Conservation (phyloP, 1,140 invertebrate species). For the Hypsibius dujardini region DNA sequence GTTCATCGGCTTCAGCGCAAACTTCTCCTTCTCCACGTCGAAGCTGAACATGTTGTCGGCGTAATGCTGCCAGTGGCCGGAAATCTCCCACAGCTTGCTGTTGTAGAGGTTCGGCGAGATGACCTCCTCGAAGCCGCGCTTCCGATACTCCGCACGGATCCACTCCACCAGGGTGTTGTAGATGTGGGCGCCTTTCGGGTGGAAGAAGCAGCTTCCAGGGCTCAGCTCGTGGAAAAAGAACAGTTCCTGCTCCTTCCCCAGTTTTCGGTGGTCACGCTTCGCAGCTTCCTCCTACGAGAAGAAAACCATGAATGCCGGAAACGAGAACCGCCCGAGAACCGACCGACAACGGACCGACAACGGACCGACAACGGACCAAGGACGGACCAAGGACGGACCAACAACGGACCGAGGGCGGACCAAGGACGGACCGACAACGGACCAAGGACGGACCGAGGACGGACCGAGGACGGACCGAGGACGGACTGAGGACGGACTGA, state of each 20-base stretch:
- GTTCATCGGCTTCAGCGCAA: slow-evolving; percentile 97
- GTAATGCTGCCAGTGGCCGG: slow-evolving; percentile 97
- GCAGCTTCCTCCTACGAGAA: slow-evolving; percentile 93
- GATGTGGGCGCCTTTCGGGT: slow-evolving; percentile 84
- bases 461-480: too few relatives aligned
- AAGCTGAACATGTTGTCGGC: slow-evolving; percentile 91
- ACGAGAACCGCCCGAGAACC: too few relatives aligned
- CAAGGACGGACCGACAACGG: too few relatives aligned
- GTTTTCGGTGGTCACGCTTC: slow-evolving; percentile 86
- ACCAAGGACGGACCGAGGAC: too few relatives aligned
- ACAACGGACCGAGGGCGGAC: too few relatives aligned
- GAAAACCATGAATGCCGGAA: too few relatives aligned
- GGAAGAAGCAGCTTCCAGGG: slow-evolving; percentile 95
- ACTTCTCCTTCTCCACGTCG: slow-evolving; percentile 92
- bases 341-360: too few relatives aligned
- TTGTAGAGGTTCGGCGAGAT: slow-evolving; percentile 94
- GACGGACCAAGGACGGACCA: too few relatives aligned
- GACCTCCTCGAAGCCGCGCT: slow-evolving; percentile 89
- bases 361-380: too few relatives aligned
- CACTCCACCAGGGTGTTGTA: slow-evolving; percentile 83
- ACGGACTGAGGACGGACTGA: too few relatives aligned
- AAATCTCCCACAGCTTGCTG: slow-evolving; percentile 85
- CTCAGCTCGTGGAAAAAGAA: slow-evolving; percentile 97
- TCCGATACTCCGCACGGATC: slow-evolving; percentile 70
- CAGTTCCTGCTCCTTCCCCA: slow-evolving; percentile 75